Conservation (phyloP, 2,113 vertebrate species). For the Neodon shergylaensis region DNA sequence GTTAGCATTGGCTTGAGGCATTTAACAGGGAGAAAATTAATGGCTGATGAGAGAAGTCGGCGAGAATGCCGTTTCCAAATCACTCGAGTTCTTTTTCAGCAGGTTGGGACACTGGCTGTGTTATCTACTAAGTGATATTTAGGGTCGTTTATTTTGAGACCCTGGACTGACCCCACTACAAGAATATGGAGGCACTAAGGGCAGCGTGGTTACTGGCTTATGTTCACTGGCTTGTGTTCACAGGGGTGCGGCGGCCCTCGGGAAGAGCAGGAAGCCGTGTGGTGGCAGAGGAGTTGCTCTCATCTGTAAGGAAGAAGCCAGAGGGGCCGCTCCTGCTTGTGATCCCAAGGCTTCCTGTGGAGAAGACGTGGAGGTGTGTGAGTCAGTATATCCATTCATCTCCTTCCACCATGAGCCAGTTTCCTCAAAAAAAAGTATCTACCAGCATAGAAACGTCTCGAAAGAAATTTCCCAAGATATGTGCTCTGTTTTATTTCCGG, state of each 20-base stretch:
- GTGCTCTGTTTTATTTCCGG: neutral
- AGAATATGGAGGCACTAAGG: neutral
- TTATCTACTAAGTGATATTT: neutral
- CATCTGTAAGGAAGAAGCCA: neutral
- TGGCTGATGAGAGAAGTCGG: neutral
- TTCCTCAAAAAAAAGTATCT: neutral
- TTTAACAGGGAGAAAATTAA: constrained; percentile 46
- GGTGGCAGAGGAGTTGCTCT: neutral
- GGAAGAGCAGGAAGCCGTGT: neutral
- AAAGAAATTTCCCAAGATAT: neutral
- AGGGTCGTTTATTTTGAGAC: neutral
- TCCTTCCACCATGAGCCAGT: accelerated
- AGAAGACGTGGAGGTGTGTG: neutral
- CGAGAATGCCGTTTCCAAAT: neutral
- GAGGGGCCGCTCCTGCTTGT: neutral
- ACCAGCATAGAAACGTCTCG: neutral
- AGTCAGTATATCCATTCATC: accelerated
- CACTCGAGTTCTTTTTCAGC: too few species aligned
- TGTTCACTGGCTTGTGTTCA: neutral
- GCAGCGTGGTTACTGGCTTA: accelerated
- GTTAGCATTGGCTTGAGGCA: constrained; percentile 20
- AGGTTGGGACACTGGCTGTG: neutral
- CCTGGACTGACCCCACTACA: neutral
- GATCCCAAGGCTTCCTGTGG: neutral
- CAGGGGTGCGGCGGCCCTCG: neutral